These are phyloP conservation scores for Zaprionus tsacasi DNA, from an alignment of 1,140 invertebrate species.

Conservation along the genomic window DNA sequence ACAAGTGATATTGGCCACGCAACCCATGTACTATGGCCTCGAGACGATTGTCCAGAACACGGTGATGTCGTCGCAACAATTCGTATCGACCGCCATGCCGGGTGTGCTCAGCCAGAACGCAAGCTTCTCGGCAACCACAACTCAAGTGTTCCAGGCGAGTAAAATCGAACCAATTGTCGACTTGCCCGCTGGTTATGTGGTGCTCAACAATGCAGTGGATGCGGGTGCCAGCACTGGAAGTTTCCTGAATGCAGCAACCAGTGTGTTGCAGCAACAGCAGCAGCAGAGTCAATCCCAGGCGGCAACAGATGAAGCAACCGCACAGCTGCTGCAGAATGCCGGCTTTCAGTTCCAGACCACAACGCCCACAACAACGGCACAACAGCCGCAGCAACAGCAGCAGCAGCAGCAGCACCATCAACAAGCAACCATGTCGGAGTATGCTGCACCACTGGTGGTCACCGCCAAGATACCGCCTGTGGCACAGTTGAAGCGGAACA, in stretches of 20 bases:
- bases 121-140: slow-evolving; percentile 91
- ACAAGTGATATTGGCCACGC: slow-evolving; percentile 88
- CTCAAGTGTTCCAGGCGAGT: slow-evolving; percentile 89
- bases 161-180: slow-evolving; percentile 92
- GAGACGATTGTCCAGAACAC: slow-evolving; percentile 94
- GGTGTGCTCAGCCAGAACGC: slow-evolving; percentile 91
- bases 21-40: slow-evolving; percentile 91
- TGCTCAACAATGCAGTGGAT: slow-evolving; percentile 87
- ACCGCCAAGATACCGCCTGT: slow-evolving; percentile 70
- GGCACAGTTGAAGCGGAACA: slow-evolving; percentile 61
- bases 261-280: slow-evolving; percentile 54
- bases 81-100: slow-evolving; percentile 90
- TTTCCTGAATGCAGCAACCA: slow-evolving; percentile 64
- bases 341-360: slow-evolving; percentile 65
- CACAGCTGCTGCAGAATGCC: slow-evolving; percentile 64
- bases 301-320: slow-evolving; percentile 48
- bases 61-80: slow-evolving; percentile 93
- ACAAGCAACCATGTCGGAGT: slow-evolving; percentile 43
- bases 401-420: slow-evolving; percentile 27
- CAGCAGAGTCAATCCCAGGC: slow-evolving; percentile 51
- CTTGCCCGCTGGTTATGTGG: slow-evolving; percentile 88
- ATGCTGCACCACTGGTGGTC: slow-evolving; percentile 61
- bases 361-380: slow-evolving; percentile 8
- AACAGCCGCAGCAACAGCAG: slow-evolving; percentile 27
- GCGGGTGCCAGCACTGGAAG: slow-evolving; percentile 33